phyloP scores from a whole-genome alignment of 2,797 vertebrate species.

The Podarcis siculus region DNA sequence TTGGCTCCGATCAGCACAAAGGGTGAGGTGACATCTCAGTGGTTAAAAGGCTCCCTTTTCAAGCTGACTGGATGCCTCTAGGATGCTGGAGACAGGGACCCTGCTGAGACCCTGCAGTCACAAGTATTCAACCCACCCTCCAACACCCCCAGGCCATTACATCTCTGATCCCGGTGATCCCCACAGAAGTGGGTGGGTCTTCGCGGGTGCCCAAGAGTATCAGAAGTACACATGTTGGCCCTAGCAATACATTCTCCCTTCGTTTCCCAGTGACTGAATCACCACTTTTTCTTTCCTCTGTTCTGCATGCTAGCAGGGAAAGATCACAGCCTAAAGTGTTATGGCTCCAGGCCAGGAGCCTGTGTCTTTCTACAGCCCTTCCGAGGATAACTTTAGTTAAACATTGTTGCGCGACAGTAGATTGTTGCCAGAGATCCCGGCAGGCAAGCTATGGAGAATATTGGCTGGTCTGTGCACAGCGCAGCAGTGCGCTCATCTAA shows the following conservation, averaged over 20 bases:
- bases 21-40: too few relatives aligned
- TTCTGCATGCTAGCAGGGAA: background rate
- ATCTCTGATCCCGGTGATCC: too few relatives aligned
- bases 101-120: too few relatives aligned
- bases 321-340: conserved; percentile 6
- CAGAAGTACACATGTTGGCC: too few relatives aligned
- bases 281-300: background rate
- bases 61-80: too few relatives aligned
- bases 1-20: too few relatives aligned
- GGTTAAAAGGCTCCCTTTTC: too few relatives aligned
- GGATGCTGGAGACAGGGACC: too few relatives aligned
- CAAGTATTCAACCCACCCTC: too few relatives aligned
- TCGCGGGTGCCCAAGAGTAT: conserved; percentile 30
- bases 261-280: conserved; percentile 10
- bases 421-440: conserved; percentile 20
- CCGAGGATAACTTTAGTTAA: background rate
- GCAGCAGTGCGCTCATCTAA: background rate
- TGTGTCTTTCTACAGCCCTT: conserved; percentile 42
- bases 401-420: background rate
- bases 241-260: background rate
- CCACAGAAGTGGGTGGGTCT: conserved; percentile 32
- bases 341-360: conserved; percentile 28
- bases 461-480: conserved; percentile 18
- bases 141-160: too few relatives aligned
- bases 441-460: background rate